Percentiles rank a stretch among this genome's conserved stretches.
phyloP scores from a whole-genome alignment of 2,113 vertebrate species.

The Junco hyemalis region DNA sequence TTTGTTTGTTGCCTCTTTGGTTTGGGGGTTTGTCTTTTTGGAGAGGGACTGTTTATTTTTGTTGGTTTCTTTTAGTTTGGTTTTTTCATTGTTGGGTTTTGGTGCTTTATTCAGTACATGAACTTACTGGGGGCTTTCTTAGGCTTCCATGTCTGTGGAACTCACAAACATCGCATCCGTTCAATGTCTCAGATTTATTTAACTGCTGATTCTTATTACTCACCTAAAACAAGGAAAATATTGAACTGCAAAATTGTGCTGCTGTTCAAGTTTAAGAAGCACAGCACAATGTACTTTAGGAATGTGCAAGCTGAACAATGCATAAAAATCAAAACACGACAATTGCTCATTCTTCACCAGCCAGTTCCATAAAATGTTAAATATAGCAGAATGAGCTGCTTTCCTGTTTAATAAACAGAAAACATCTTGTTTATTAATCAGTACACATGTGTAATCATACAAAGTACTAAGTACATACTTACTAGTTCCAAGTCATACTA shows the following conservation, averaged over 20 bases:
- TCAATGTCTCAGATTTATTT: background rate
- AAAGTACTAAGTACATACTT: background rate
- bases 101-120: background rate
- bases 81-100: background rate
- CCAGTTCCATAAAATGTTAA: background rate
- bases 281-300: background rate
- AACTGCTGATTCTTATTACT: background rate
- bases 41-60: background rate
- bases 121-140: background rate
- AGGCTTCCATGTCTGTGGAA: background rate
- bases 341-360: background rate
- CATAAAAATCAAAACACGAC: background rate
- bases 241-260: background rate
- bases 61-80: background rate
- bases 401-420: background rate
- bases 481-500: background rate
- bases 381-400: background rate
- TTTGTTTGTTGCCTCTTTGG: background rate
- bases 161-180: background rate
- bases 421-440: background rate
- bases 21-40: rapidly evolving
- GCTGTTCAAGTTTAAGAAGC: background rate
- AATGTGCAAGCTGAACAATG: background rate
- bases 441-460: background rate
- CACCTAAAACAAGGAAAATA: background rate